These are phyloP conservation scores for Oxytorus armatus DNA, from an alignment of 2,888 invertebrate species.

Conservation along the genomic window DNA sequence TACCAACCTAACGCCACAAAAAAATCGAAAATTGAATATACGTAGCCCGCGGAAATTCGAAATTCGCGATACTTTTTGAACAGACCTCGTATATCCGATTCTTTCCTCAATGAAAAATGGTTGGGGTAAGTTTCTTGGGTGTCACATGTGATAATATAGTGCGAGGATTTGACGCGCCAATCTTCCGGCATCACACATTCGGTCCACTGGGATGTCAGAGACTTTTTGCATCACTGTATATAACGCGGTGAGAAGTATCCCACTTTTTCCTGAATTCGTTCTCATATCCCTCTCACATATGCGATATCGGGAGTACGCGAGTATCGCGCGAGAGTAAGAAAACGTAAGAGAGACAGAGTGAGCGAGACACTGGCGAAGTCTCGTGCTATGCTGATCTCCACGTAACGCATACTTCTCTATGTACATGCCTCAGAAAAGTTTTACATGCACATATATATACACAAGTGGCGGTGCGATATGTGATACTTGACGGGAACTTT, in stretches of 20 bases:
- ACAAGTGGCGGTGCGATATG: neutral
- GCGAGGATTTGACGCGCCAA: constrained; percentile 45
- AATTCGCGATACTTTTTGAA: no score
- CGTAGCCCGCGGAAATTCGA: no score
- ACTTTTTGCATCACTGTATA: constrained; percentile 34
- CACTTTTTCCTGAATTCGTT: no score
- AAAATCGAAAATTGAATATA: no score
- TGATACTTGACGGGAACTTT: constrained; percentile 3
- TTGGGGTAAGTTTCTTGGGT: neutral
- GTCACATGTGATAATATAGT: neutral
- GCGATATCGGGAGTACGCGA: no score
- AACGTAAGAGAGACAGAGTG: neutral
- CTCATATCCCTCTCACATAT: no score
- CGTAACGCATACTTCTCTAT: neutral
- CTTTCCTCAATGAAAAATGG: no score
- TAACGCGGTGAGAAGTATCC: no score
- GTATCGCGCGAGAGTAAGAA: neutral
- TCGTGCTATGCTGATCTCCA: constrained; percentile 22
- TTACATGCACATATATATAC: neutral
- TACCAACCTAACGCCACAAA: no score
- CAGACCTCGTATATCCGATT: no score
- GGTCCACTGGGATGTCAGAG: constrained; percentile 16
- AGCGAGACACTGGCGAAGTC: neutral
- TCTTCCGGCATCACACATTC: constrained; percentile 37
- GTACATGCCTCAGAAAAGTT: neutral